A percentile compares a stretch with the other conserved stretches of the same genome.
Conservation (phyloP, 2,797 vertebrate species). For the Anguilla marmorata region DNA sequence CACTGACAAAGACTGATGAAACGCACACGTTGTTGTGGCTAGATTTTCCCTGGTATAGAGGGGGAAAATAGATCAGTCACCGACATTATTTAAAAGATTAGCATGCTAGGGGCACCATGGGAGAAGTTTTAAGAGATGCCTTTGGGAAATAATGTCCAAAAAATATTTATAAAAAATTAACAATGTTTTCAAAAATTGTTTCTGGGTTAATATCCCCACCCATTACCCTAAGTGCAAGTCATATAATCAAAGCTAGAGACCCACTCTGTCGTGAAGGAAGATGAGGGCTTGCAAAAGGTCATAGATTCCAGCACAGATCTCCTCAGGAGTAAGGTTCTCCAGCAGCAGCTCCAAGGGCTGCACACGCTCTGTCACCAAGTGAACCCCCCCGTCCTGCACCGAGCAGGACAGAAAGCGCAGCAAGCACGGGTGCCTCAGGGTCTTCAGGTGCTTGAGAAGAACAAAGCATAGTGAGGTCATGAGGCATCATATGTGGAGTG, state of each 20-base stretch:
- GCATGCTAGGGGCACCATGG: neutral
- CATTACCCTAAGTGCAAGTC: neutral
- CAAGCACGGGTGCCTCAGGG: slow-evolving; percentile 91
- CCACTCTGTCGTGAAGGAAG: slow-evolving; percentile 94
- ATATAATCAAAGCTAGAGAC: slow-evolving; percentile 34
- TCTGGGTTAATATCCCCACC: neutral
- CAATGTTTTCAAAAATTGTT: neutral
- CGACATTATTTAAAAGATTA: neutral
- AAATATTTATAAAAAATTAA: neutral
- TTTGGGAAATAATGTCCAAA: neutral
- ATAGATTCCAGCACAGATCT: slow-evolving; percentile 91
- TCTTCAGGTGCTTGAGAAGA: slow-evolving; percentile 88
- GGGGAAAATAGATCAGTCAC: neutral
- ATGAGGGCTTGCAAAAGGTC: slow-evolving; percentile 88
- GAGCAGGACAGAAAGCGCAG: slow-evolving; percentile 93
- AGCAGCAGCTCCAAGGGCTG: slow-evolving; percentile 84
- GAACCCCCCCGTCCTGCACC: slow-evolving; percentile 86
- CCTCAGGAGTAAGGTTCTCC: slow-evolving; percentile 81
- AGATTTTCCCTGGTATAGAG: slow-evolving; percentile 80
- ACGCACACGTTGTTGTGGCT: slow-evolving; percentile 95
- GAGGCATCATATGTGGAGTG: neutral
- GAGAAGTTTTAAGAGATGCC: neutral
- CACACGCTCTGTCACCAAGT: slow-evolving; percentile 91
- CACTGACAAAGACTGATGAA: slow-evolving; percentile 91
- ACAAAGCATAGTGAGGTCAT: neutral